Percentiles rank a stretch among this genome's conserved stretches.
These are phyloP conservation scores for Pantherophis alleghaniensis DNA, from an alignment of 2,797 vertebrate genomes.

Conservation along the genomic window DNA sequence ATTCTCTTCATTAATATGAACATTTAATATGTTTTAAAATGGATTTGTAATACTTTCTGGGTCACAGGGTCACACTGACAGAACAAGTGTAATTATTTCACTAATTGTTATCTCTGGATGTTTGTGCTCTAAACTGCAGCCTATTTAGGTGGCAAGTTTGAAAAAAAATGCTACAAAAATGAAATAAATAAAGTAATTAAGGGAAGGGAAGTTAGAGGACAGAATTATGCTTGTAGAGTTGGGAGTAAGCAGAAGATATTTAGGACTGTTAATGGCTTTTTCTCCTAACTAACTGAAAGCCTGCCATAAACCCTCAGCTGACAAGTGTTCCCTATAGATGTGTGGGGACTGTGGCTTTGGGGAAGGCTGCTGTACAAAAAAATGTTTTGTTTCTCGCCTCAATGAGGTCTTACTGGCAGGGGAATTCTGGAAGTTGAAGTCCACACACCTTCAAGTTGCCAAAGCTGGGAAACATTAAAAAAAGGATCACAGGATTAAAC, in stretches of 20 bases:
- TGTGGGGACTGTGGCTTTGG: too few relatives aligned
- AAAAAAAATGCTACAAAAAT: constrained; percentile 50
- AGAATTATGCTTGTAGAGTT: constrained; percentile 64
- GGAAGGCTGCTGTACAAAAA: too few relatives aligned
- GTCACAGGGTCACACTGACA: constrained; percentile 77
- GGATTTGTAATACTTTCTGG: constrained; percentile 80
- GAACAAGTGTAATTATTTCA: constrained; percentile 79
- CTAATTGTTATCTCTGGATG: constrained; percentile 80
- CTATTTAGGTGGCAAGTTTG: constrained; percentile 74
- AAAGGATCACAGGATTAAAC: background rate
- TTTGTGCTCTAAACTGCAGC: constrained; percentile 76
- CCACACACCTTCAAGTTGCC: background rate
- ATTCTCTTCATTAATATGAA: constrained; percentile 82
- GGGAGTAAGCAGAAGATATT: background rate
- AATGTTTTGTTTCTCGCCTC: background rate
- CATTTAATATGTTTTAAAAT: constrained; percentile 83
- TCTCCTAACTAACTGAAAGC: background rate
- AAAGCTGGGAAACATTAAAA: background rate
- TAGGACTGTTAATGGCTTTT: too few relatives aligned
- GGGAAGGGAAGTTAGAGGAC: constrained; percentile 73
- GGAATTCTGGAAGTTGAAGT: background rate
- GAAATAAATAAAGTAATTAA: constrained; percentile 72
- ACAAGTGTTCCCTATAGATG: background rate
- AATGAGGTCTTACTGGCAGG: background rate
- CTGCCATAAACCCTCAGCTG: background rate